These are phyloP conservation scores for Rafetus swinhoei DNA, from an alignment of 2,113 vertebrate species.

Conservation along the genomic window DNA sequence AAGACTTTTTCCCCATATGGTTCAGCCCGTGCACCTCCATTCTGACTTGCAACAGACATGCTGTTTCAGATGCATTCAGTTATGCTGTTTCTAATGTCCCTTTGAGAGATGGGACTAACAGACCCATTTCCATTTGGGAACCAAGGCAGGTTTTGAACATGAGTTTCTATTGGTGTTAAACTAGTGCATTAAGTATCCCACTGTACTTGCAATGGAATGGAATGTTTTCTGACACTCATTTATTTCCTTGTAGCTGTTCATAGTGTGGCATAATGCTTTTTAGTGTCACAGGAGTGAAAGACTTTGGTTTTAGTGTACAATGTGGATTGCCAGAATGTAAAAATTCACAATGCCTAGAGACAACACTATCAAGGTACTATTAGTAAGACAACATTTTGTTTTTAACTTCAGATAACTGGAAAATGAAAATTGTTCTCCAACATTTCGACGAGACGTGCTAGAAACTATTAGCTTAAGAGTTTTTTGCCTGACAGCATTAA, in stretches of 20 bases:
- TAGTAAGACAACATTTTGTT: constrained; percentile 42
- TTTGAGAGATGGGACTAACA: not conserved
- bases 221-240: not conserved
- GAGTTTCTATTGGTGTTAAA: not conserved
- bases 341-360: not conserved
- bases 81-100: not conserved
- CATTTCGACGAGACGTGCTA: constrained; percentile 65
- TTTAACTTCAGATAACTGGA: constrained; percentile 61
- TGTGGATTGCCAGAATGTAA: not conserved
- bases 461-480: constrained; percentile 71
- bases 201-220: not conserved
- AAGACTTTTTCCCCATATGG: not conserved
- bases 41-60: not conserved
- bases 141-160: not conserved
- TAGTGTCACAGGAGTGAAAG: not conserved
- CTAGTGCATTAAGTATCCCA: not conserved
- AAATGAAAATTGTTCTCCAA: constrained; percentile 67
- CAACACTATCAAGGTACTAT: constrained; percentile 34
- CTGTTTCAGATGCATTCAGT: not conserved
- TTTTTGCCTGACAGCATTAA: constrained; percentile 75
- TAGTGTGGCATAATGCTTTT: not conserved
- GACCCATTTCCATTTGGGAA: not conserved
- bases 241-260: not conserved
- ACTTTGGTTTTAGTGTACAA: not conserved
- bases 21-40: not conserved